Base-by-base conservation (phyloP, 2,113 vertebrate genomes). In the Buteo buteo region DNA sequence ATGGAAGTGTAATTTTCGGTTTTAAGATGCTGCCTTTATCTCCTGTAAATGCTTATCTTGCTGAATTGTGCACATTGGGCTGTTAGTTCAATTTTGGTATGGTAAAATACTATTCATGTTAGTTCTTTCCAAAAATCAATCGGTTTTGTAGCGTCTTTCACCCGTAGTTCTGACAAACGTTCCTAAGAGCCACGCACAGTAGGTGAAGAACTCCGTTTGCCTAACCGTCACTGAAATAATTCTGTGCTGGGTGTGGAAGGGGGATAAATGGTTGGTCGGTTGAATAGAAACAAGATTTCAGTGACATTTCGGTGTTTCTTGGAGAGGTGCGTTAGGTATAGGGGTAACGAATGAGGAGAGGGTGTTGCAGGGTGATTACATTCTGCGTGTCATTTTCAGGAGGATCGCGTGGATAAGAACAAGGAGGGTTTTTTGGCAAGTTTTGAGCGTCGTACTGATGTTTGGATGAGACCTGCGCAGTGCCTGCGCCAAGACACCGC, bases 391-490 rank as follows among this genome's bases (percentile, higher is more conserved):
- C 6, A 0, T 52, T 59, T 81, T 72, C 49, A 38, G 84, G 44
- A 86, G 24, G 16, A 38, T 24, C 5, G 0, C 4, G 38, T 32
- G 59, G 42, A 10, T 38, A 14, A 40, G 54, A 49, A 12, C 4
- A 52, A 55, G 45, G 45, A 14, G 36, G 31, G 28, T 0, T 0
- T 21, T 57, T 29, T 4, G 10, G 7, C 65, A 21, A 45, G 72
- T 11, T 38, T 38, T 29, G 66, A 67, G 6, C 8, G 0, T 16
- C 8, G 50, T 3, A 16, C 31, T 20, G 1, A 0, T n/a, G 57
- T 50, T 40, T 26, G 85, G 40, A 10, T 65, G 58, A 8, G 44
- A 31, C 19, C 20, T n/a, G 36, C 54, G 3, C 4, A 4, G 52
- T 15, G 20, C 38, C 24, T 11, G 52, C 1, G 1, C 42, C 59